Conservation (phyloP, 2,888 invertebrate species). For the Mesodorylaimus sp. region DNA sequence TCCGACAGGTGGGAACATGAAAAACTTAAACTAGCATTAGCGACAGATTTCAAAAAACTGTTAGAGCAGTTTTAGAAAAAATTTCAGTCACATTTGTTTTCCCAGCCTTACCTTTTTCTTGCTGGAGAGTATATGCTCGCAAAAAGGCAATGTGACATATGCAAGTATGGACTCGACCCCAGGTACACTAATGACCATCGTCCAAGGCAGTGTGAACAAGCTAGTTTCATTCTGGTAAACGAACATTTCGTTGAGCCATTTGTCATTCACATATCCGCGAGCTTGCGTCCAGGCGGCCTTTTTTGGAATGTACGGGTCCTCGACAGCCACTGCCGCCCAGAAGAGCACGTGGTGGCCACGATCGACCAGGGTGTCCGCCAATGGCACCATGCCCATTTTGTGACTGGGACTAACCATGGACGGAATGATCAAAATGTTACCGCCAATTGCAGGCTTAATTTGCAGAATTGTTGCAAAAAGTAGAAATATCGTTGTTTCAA, state of each 20-base stretch:
- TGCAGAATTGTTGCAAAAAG: background rate
- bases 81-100: too few species aligned
- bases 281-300: too few species aligned
- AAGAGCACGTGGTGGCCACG: background rate
- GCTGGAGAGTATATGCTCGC: background rate
- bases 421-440: background rate
- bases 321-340: background rate
- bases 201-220: background rate
- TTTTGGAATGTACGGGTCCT: background rate
- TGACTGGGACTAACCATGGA: background rate
- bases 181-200: background rate
- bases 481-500: background rate
- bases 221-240: background rate
- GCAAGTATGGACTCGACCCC: background rate
- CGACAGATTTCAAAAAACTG: too few species aligned
- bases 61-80: too few species aligned
- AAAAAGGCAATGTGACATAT: background rate
- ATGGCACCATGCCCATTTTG: background rate
- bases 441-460: background rate
- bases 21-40: too few species aligned
- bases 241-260: background rate
- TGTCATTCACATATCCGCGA: too few species aligned
- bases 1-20: too few species aligned
- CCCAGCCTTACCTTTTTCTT: too few species aligned
- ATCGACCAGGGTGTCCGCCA: background rate